Conservation (phyloP, 2,888 invertebrate genomes). For the Cephus sareptanus region DNA sequence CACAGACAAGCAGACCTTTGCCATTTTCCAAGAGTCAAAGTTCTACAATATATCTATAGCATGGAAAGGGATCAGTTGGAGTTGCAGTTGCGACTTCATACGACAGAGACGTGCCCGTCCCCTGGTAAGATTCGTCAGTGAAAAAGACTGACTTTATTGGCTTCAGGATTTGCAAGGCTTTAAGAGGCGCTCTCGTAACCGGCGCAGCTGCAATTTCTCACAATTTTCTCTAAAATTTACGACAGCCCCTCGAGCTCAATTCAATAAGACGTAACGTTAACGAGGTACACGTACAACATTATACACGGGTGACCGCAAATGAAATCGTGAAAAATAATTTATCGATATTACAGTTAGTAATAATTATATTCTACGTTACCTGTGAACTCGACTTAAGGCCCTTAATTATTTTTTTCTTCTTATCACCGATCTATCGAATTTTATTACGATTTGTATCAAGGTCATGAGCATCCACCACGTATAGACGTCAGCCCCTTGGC, state of each 20-base stretch:
- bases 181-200: background rate
- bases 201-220: background rate
- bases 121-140: background rate
- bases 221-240: background rate
- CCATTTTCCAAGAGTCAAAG: background rate
- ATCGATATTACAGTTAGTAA: background rate
- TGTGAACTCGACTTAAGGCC: no score
- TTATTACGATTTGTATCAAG: background rate
- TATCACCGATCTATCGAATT: background rate
- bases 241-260: background rate
- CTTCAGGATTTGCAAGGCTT: background rate
- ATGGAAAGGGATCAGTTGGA: background rate
- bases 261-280: background rate
- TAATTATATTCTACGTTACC: no score
- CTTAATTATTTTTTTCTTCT: background rate
- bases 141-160: background rate
- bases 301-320: background rate
- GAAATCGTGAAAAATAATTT: background rate
- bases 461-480: background rate
- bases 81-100: background rate
- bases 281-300: background rate
- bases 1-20: background rate
- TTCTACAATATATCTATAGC: background rate
- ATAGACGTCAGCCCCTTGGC: background rate
- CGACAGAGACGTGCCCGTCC: background rate